Evolutionary conservation across 2,113 vertebrate species (phyloP).

Genomic region (Corydoras sp.): DNA sequence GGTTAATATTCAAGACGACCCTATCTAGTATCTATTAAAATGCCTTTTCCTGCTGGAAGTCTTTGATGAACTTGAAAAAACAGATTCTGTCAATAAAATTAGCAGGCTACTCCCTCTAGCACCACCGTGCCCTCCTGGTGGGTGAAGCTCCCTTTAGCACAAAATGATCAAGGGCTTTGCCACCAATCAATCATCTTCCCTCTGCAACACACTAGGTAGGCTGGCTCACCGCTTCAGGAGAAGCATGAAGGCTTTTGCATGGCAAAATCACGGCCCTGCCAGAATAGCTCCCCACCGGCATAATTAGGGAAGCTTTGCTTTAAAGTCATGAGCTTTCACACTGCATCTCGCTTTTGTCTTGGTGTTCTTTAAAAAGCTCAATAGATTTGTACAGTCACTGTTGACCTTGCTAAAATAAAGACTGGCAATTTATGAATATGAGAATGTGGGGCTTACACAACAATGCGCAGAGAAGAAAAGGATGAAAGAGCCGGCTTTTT

Average conservation of each 20-base stretch:
- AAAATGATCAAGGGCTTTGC: slow-evolving; percentile 38
- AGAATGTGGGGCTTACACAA: slow-evolving; percentile 39
- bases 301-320: slow-evolving; percentile 34
- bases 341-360: slow-evolving; percentile 18
- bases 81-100: slow-evolving; percentile 39
- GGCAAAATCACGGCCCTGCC: slow-evolving; percentile 27
- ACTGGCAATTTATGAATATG: slow-evolving; percentile 25
- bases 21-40: slow-evolving; percentile 25
- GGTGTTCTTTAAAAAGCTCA: slow-evolving; percentile 15
- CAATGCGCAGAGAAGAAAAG: slow-evolving; percentile 9
- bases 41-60: background rate
- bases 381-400: slow-evolving; percentile 22
- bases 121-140: slow-evolving; percentile 32
- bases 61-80: slow-evolving; percentile 30
- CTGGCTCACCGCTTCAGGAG: slow-evolving; percentile 25
- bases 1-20: slow-evolving; percentile 8
- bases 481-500: slow-evolving; percentile 15
- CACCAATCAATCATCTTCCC: slow-evolving; percentile 31
- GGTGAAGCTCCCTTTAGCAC: slow-evolving; percentile 22
- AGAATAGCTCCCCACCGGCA: slow-evolving; percentile 30
- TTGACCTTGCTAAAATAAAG: slow-evolving; percentile 33
- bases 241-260: slow-evolving; percentile 27
- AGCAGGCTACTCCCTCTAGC: slow-evolving; percentile 15
- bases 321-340: slow-evolving; percentile 28
- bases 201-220: slow-evolving; percentile 26